A percentile compares a stretch with the other conserved stretches of the same genome.
Evolutionary conservation across 2,797 vertebrate genomes (phyloP).

Genomic region (Syngnathus acus): DNA sequence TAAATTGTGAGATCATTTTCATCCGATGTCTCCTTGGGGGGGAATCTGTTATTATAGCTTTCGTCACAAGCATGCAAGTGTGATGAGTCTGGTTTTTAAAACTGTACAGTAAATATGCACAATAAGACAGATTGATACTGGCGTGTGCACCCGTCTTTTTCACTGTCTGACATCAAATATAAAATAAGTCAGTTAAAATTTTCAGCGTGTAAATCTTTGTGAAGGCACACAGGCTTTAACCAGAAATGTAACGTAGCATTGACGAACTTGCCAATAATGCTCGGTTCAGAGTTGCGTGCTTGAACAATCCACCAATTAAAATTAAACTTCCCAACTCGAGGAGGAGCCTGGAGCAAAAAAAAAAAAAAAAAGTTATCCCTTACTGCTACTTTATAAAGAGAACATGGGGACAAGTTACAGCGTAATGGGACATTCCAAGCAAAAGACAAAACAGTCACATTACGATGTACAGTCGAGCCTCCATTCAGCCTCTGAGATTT

Average conservation of each 20-base stretch:
- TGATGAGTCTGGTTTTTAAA: slow-evolving; percentile 8
- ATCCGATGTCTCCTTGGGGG: slow-evolving; percentile 22
- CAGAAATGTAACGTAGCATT: no score
- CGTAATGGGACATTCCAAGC: slow-evolving; percentile 35
- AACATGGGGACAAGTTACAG: slow-evolving; percentile 35
- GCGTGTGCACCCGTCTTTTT: background rate
- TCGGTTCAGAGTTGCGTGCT: no score
- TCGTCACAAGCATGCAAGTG: slow-evolving; percentile 47
- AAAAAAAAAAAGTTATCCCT: background rate
- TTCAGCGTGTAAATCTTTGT: background rate
- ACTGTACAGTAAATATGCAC: background rate
- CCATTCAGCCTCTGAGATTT: slow-evolving; percentile 34
- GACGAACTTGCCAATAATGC: no score
- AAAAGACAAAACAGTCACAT: slow-evolving; percentile 28
- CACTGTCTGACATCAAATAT: background rate
- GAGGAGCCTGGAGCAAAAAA: background rate
- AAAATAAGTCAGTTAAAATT: background rate
- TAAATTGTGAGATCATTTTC: slow-evolving; percentile 53
- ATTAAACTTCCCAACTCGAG: background rate
- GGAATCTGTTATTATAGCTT: slow-evolving; percentile 11
- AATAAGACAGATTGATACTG: background rate
- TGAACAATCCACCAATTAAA: slow-evolving; percentile 4
- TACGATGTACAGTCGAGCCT: slow-evolving; percentile 34
- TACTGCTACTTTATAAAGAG: slow-evolving; percentile 22
- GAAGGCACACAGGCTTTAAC: no score